Conservation (phyloP, 2,113 vertebrate genomes). For the Colistium nudipinnis region DNA sequence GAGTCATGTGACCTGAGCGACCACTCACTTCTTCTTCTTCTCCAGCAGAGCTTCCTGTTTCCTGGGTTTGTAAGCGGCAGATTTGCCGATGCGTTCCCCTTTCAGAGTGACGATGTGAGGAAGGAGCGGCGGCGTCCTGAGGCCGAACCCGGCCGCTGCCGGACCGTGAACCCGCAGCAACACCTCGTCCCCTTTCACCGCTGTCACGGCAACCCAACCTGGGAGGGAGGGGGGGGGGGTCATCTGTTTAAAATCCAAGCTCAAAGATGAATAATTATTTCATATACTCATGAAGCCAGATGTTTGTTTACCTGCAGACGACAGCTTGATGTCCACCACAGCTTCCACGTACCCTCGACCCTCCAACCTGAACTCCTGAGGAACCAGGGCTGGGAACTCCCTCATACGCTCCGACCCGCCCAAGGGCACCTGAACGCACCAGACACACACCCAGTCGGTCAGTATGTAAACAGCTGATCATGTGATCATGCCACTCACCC, state of each 20-base stretch:
- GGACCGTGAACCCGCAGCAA: conserved; percentile 84
- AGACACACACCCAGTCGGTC: background rate
- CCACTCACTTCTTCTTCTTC: conserved; percentile 26
- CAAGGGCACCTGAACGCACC: conserved; percentile 81
- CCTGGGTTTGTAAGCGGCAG: conserved; percentile 82
- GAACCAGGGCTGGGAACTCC: conserved; percentile 84
- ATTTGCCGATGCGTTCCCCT: conserved; percentile 82
- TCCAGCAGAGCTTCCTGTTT: conserved; percentile 73
- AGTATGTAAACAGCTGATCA: background rate
- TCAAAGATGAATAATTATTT: too few relatives aligned
- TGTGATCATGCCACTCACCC: conserved; percentile 77
- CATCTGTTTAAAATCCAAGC: too few relatives aligned
- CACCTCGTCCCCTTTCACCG: conserved; percentile 72
- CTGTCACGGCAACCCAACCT: conserved; percentile 95
- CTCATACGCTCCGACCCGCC: conserved; percentile 92
- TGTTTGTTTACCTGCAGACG: conserved; percentile 87
- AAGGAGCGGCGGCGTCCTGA: conserved; percentile 86
- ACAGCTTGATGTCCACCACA: conserved; percentile 91
- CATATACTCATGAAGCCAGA: too few relatives aligned
- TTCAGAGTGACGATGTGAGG: conserved; percentile 84
- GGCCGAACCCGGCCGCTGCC: conserved; percentile 49
- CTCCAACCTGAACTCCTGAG: conserved; percentile 85
- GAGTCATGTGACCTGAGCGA: too few relatives aligned
- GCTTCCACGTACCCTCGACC: conserved; percentile 83
- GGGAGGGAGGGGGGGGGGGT: background rate